Evolutionary conservation across 2,888 invertebrate genomes (phyloP).

Genomic region (Marasmarcha lunaedactyla): DNA sequence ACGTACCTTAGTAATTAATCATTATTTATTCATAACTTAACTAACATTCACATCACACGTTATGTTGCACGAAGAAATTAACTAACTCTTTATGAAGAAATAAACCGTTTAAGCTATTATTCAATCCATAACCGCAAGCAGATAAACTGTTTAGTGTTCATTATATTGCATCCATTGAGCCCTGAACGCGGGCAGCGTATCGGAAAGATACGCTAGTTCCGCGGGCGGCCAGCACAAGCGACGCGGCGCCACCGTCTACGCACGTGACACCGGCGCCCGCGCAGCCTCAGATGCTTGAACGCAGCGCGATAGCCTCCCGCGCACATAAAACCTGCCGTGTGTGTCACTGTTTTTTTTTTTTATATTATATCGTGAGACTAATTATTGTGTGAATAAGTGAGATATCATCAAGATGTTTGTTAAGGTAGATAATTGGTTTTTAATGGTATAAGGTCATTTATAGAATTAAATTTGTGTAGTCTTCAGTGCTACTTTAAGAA

Average conservation of each 20-base stretch:
- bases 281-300: slow-evolving; percentile 48
- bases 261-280: slow-evolving; percentile 61
- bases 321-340: slow-evolving; percentile 45
- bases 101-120: too few relatives aligned
- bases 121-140: too few relatives aligned
- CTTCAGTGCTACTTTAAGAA: too few relatives aligned
- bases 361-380: slow-evolving; percentile 14
- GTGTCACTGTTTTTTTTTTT: slow-evolving; percentile 33
- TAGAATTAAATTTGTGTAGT: too few relatives aligned
- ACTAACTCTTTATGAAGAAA: too few relatives aligned
- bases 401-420: slow-evolving; percentile 24
- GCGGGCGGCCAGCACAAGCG: slow-evolving; percentile 31
- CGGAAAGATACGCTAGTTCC: slow-evolving; percentile 52
- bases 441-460: too few relatives aligned
- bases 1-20: too few relatives aligned
- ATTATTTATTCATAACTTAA: too few relatives aligned
- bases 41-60: too few relatives aligned
- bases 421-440: slow-evolving; percentile 27
- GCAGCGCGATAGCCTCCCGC: slow-evolving; percentile 61
- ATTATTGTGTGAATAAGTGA: slow-evolving; percentile 1
- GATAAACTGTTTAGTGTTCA: too few relatives aligned
- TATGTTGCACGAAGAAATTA: too few relatives aligned
- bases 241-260: slow-evolving; percentile 43
- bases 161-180: slow-evolving; percentile 20
- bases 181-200: slow-evolving; percentile 29